Percentiles rank a stretch among this genome's conserved stretches.
Conservation (phyloP, 1,140 invertebrate genomes). For the Tetraneura akinire region DNA sequence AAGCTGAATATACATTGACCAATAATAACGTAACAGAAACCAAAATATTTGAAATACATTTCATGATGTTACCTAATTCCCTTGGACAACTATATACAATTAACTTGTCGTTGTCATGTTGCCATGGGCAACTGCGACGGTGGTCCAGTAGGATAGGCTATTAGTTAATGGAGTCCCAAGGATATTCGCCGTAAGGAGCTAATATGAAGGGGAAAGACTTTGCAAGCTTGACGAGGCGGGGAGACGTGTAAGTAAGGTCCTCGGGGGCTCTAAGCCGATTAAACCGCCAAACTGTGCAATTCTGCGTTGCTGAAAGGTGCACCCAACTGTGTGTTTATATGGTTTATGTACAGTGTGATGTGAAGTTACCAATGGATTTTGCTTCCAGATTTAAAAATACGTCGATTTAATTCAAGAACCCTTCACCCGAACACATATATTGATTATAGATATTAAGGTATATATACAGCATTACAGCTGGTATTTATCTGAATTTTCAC, state of each 20-base stretch:
- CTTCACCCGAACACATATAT: neutral
- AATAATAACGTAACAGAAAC: too few relatives aligned
- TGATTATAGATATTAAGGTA: neutral
- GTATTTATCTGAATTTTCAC: neutral
- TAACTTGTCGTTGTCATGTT: conserved; percentile 18
- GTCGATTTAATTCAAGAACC: conserved; percentile 2
- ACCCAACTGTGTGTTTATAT: neutral
- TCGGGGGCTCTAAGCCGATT: conserved; percentile 41
- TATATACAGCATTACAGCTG: too few relatives aligned
- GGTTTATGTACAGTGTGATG: neutral
- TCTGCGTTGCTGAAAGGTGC: conserved; percentile 23
- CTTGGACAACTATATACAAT: neutral
- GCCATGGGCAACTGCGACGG: conserved; percentile 17
- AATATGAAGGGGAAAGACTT: conserved; percentile 29
- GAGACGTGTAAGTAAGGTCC: conserved; percentile 32
- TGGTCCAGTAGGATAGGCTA: conserved; percentile 20
- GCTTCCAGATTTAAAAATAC: neutral
- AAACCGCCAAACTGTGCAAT: conserved; percentile 34
- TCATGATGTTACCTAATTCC: too few relatives aligned
- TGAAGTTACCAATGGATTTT: neutral
- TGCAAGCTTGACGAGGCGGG: neutral
- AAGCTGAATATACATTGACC: too few relatives aligned
- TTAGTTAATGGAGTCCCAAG: conserved; percentile 46
- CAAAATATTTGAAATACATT: too few relatives aligned
- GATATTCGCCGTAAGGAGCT: conserved; percentile 4